phyloP scores from a whole-genome alignment of 2,113 vertebrate species.

The Actenoides lindsayi region DNA sequence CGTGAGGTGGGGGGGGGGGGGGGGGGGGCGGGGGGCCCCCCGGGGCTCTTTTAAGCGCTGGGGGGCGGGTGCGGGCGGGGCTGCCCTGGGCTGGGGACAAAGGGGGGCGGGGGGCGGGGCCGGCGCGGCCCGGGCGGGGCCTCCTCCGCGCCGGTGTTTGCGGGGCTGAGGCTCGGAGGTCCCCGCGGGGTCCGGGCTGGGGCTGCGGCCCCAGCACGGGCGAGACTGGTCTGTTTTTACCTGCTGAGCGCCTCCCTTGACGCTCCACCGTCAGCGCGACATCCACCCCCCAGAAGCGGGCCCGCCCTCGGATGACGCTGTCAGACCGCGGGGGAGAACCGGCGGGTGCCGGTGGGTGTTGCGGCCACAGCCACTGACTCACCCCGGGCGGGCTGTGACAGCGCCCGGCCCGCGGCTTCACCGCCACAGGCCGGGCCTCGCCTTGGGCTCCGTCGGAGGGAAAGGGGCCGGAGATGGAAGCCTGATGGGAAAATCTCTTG shows the following conservation, averaged over 20 bases:
- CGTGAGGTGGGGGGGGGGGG: too few relatives aligned
- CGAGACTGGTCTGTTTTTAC: rapidly evolving
- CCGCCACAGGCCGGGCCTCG: neutral
- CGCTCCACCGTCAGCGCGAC: neutral
- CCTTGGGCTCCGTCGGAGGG: neutral
- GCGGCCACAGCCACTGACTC: neutral
- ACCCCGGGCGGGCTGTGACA: neutral
- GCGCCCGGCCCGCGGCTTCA: neutral
- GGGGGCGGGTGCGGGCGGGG: too few relatives aligned
- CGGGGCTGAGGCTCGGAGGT: neutral
- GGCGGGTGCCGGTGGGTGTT: neutral
- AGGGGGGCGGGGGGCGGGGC: neutral
- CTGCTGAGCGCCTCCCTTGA: neutral
- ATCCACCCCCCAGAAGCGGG: rapidly evolving
- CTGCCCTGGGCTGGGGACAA: too few relatives aligned
- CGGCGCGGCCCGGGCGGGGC: neutral
- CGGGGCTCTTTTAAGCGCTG: too few relatives aligned
- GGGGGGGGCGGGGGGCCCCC: too few relatives aligned
- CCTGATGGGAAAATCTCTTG: too few relatives aligned
- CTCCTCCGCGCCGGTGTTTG: neutral
- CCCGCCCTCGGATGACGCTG: too few relatives aligned
- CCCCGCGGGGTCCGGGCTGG: too few relatives aligned
- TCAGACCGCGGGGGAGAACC: neutral
- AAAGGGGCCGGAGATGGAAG: rapidly evolving
- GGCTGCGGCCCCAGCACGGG: neutral